phyloP scores from a whole-genome alignment of 2,113 vertebrate species.

The Climacteris rufus region DNA sequence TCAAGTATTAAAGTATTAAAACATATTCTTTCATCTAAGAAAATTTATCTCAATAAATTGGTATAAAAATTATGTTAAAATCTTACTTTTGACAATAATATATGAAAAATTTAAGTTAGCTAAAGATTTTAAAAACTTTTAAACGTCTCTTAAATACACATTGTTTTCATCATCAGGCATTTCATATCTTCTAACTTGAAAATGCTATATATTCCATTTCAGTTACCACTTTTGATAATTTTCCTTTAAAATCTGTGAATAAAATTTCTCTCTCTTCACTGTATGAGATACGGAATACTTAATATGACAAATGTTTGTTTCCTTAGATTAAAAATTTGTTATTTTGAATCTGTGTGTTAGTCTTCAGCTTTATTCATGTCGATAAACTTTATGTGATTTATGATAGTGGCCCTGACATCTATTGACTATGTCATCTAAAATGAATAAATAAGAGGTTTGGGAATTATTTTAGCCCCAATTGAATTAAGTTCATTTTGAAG shows the following conservation, averaged over 20 bases:
- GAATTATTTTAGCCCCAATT: neutral
- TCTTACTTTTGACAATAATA: neutral
- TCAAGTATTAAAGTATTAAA: neutral
- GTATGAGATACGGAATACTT: neutral
- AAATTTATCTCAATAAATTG: neutral
- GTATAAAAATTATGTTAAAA: neutral
- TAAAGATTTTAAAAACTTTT: neutral
- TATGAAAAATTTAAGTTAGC: neutral
- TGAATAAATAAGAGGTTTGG: neutral
- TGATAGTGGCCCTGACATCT: neutral
- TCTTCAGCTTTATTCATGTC: neutral
- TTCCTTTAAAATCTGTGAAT: neutral
- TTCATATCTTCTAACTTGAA: neutral
- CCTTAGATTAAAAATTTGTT: neutral
- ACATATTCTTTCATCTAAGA: neutral
- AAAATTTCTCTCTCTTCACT: neutral
- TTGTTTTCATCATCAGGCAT: neutral
- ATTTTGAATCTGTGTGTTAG: neutral
- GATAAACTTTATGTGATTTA: neutral
- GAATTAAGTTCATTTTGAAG: neutral
- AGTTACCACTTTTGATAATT: neutral
- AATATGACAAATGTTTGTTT: neutral
- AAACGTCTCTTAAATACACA: neutral
- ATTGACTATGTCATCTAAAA: neutral
- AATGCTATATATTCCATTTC: neutral